These are phyloP conservation scores for Channa maculata DNA, from an alignment of 2,113 vertebrate species.

Conservation along the genomic window DNA sequence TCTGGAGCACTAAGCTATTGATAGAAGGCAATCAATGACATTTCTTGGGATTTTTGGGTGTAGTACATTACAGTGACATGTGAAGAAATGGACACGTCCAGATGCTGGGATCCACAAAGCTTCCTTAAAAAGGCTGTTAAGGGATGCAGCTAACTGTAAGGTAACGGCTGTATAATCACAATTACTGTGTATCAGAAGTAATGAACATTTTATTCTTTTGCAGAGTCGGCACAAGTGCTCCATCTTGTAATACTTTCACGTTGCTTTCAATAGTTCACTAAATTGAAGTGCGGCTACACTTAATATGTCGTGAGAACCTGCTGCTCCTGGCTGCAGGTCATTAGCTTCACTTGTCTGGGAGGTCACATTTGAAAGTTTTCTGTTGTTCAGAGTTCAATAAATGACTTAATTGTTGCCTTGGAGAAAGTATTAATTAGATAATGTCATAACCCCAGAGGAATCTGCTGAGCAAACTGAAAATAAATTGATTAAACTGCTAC, in stretches of 20 bases:
- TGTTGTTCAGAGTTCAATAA: conserved; percentile 45
- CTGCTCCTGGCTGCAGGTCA: conserved; percentile 39
- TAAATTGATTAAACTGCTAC: conserved; percentile 20
- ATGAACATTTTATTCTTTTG: conserved; percentile 42
- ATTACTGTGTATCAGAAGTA: conserved; percentile 34
- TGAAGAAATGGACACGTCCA: conserved; percentile 9
- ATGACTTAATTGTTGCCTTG: conserved; percentile 54
- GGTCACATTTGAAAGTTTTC: conserved; percentile 42
- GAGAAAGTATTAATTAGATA: conserved; percentile 49
- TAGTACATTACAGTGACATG: neutral
- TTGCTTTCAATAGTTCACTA: conserved; percentile 49
- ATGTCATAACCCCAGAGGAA: conserved; percentile 31
- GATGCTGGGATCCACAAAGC: conserved; percentile 12
- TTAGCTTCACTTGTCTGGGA: conserved; percentile 38
- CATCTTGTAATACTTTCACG: conserved; percentile 39
- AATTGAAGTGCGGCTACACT: conserved; percentile 41
- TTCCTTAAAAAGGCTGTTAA: conserved; percentile 2
- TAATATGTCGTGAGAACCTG: conserved; percentile 54
- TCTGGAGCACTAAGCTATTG: conserved; percentile 50
- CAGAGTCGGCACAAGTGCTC: conserved; percentile 11
- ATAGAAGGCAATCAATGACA: conserved; percentile 40
- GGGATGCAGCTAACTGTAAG: conserved; percentile 31
- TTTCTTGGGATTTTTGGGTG: conserved; percentile 15
- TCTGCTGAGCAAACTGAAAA: conserved; percentile 48
- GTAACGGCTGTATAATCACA: conserved; percentile 30